These are phyloP conservation scores for Scaptomyza hsui DNA, from an alignment of 1,140 invertebrate species.

Conservation along the genomic window DNA sequence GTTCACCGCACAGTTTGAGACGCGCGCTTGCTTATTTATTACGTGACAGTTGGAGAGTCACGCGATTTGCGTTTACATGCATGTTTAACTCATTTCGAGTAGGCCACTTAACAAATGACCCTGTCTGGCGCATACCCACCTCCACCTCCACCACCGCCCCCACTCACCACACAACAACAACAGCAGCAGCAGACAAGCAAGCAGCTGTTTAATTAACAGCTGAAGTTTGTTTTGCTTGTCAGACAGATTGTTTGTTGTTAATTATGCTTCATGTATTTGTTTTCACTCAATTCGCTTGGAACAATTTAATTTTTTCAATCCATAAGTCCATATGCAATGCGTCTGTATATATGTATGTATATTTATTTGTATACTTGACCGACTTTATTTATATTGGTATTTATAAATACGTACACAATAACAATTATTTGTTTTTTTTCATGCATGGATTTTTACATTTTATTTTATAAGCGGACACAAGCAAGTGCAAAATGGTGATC, in stretches of 20 bases:
- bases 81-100: constrained; percentile 10
- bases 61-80: constrained; percentile 13
- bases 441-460: neutral
- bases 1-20: constrained; percentile 19
- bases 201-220: constrained; percentile 58
- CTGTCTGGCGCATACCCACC: constrained; percentile 17
- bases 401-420: too few relatives aligned
- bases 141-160: neutral
- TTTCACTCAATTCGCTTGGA: constrained; percentile 72
- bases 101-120: constrained; percentile 31
- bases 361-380: constrained; percentile 17
- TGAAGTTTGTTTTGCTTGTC: constrained; percentile 46
- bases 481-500: neutral
- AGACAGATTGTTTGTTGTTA: constrained; percentile 48
- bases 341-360: constrained; percentile 31
- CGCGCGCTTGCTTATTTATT: neutral
- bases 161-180: neutral
- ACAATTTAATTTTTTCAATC: constrained; percentile 67
- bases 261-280: constrained; percentile 71
- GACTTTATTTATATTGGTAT: constrained; percentile 8
- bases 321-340: constrained; percentile 23
- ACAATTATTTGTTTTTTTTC: neutral
- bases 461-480: neutral
- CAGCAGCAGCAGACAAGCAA: constrained; percentile 28
- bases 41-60: constrained; percentile 28